Evolutionary conservation across 2,888 invertebrate species (phyloP).

Genomic region (Copidosoma aretas): DNA sequence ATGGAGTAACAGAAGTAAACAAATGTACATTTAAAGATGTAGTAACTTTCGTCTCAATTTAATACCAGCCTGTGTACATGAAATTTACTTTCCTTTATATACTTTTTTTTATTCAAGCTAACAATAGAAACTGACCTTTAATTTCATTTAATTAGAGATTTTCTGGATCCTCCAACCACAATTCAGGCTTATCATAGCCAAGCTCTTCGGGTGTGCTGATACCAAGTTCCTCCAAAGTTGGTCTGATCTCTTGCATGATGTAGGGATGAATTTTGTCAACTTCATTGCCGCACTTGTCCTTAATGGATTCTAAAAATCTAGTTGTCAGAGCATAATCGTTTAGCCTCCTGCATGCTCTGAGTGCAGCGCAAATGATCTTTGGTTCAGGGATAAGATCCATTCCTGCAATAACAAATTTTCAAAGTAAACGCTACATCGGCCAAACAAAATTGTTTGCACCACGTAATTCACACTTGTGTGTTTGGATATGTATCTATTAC

Average conservation of each 20-base stretch:
- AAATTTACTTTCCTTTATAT: slow-evolving; percentile 1
- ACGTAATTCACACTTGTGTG: neutral
- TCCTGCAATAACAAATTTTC: slow-evolving; percentile 64
- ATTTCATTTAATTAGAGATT: slow-evolving; percentile 66
- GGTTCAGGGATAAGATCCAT: slow-evolving; percentile 95
- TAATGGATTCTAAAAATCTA: slow-evolving; percentile 90
- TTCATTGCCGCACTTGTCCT: slow-evolving; percentile 83
- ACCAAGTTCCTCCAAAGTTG: slow-evolving; percentile 92
- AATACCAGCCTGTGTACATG: slow-evolving; percentile 18
- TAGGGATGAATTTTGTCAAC: slow-evolving; percentile 85
- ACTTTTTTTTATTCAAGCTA: slow-evolving; percentile 34
- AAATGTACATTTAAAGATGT: slow-evolving; percentile 37
- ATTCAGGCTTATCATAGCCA: slow-evolving; percentile 96
- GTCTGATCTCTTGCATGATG: slow-evolving; percentile 86
- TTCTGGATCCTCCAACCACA: slow-evolving; percentile 79
- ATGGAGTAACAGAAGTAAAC: slow-evolving; percentile 29
- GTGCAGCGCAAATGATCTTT: slow-evolving; percentile 81
- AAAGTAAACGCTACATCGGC: neutral
- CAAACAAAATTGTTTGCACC: neutral
- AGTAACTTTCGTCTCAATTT: slow-evolving; percentile 27
- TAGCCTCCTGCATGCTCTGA: slow-evolving; percentile 89
- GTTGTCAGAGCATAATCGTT: slow-evolving; percentile 94
- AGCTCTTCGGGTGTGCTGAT: slow-evolving; percentile 93
- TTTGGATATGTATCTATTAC: neutral
- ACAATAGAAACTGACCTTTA: slow-evolving; percentile 38